Base-by-base conservation (phyloP, 37 sponge, comb jelly and placozoan species). In the Eunapius fragilis region DNA sequence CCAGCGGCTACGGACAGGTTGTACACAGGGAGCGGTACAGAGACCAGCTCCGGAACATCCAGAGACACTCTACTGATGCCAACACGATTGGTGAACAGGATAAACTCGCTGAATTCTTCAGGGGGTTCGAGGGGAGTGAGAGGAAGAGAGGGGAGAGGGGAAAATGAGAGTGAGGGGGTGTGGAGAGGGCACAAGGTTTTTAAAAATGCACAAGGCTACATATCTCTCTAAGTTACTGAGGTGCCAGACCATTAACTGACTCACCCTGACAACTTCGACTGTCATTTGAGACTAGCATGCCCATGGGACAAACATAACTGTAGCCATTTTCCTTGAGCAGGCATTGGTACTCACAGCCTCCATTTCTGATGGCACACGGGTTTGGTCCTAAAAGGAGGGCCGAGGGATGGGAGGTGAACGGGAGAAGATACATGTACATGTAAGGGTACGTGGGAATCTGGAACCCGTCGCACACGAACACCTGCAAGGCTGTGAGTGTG, bases 291-390 rank as follows among this genome's bases (percentile, higher is more conserved):
- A 88, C 80, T 27, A 31, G 26, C 3, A 69, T 33, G 24, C 96
- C 94, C 0, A 86, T 70, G 33, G 86, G 84, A 75, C 97, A 96
- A 2, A 77, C 87, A 83, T 95, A 96, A 2, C 85, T 38, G 73
- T 86, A 89, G 0, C 84, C 87, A 26, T 0, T 38, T 0, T 33
- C 69, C 0, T 17, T 67, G 41, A 88, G 72, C 37, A 96, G 79
- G 36, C 97, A 94, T 37, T 91, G 41, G 70, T 89, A 81, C 33
- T 36, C 10, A 80, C 96, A 96, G 26, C 85, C 87, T 7, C 93
- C 84, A 77, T 95, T 95, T 50, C 85, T 68, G 31, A 31, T 24
- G 11, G 58, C 80, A 85, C 95, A 94, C 17, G 90, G 92, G 67
- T 88, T 91, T 3, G 71, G 32, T 22, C 35, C 79, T 68, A 27